phyloP scores from a whole-genome alignment of 2,797 vertebrate species.

The Diceros bicornis region DNA sequence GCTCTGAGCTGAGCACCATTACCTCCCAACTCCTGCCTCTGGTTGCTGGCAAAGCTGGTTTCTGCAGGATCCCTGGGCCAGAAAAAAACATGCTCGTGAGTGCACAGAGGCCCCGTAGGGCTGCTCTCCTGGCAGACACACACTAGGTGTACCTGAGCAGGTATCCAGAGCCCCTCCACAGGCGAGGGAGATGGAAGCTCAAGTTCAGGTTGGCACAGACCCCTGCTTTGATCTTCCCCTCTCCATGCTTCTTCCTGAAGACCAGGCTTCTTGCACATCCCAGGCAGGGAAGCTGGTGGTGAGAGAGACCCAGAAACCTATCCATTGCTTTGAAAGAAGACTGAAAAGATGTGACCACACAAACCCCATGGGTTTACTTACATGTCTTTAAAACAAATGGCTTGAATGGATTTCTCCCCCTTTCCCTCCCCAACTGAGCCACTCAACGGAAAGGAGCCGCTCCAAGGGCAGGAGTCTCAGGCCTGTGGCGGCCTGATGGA shows the following conservation, averaged over 20 bases:
- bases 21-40: neutral
- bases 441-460: neutral
- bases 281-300: neutral
- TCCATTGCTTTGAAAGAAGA: constrained; percentile 56
- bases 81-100: neutral
- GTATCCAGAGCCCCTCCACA: neutral
- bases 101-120: neutral
- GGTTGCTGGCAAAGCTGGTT: neutral
- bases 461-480: neutral
- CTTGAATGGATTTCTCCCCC: constrained; percentile 48
- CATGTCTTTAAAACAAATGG: constrained; percentile 72
- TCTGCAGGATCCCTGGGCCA: neutral
- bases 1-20: neutral
- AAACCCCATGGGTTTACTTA: constrained; percentile 61
- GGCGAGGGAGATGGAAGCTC: neutral
- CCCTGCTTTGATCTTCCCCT: neutral
- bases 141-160: neutral
- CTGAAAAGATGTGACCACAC: constrained; percentile 6
- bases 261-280: constrained; percentile 2
- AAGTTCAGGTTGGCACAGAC: neutral
- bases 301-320: constrained; percentile 24
- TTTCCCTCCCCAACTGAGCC: neutral
- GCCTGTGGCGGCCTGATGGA: neutral
- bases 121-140: neutral
- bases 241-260: neutral